A percentile compares a stretch with the other conserved stretches of the same genome.
These are phyloP conservation scores for Leptinotarsa juncta DNA, from an alignment of 2,888 invertebrate genomes.

Conservation along the genomic window DNA sequence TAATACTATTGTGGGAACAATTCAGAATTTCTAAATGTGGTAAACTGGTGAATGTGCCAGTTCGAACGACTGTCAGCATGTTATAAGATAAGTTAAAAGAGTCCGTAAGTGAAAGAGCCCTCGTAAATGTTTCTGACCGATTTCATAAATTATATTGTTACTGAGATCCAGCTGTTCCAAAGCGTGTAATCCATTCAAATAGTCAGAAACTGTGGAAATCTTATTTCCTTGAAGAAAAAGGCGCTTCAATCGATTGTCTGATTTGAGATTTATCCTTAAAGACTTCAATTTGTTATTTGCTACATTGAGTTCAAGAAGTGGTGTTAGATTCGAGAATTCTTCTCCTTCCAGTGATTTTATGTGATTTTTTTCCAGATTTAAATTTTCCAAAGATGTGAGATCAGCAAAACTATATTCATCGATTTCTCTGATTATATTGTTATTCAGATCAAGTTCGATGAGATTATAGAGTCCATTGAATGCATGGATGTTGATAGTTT, in stretches of 20 bases:
- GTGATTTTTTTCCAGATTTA: conserved; percentile 57
- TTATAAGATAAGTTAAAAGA: conserved; percentile 57
- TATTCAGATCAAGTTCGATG: conserved; percentile 52
- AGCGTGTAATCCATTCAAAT: conserved; percentile 53
- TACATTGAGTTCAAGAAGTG: conserved; percentile 53
- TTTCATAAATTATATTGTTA: conserved; percentile 52
- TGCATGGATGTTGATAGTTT: conserved; percentile 51
- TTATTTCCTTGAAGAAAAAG: conserved; percentile 56
- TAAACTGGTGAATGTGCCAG: conserved; percentile 57
- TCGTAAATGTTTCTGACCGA: conserved; percentile 51
- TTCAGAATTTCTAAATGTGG: conserved; percentile 59
- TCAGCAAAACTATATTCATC: conserved; percentile 43
- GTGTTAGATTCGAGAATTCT: conserved; percentile 54
- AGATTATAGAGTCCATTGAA: conserved; percentile 56
- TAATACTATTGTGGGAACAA: conserved; percentile 56
- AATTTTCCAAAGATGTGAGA: conserved; percentile 46
- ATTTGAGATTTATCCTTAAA: conserved; percentile 39
- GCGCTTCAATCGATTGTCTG: conserved; percentile 48
- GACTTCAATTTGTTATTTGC: conserved; percentile 52
- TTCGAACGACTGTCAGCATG: conserved; percentile 54
- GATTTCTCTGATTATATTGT: conserved; percentile 53
- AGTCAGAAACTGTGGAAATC: conserved; percentile 49
- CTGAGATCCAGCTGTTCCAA: conserved; percentile 58
- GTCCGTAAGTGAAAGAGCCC: conserved; percentile 52
- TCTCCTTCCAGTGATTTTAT: conserved; percentile 49